Evolutionary conservation across 2,113 vertebrate species (phyloP).

Genomic region (Tursiops truncatus): DNA sequence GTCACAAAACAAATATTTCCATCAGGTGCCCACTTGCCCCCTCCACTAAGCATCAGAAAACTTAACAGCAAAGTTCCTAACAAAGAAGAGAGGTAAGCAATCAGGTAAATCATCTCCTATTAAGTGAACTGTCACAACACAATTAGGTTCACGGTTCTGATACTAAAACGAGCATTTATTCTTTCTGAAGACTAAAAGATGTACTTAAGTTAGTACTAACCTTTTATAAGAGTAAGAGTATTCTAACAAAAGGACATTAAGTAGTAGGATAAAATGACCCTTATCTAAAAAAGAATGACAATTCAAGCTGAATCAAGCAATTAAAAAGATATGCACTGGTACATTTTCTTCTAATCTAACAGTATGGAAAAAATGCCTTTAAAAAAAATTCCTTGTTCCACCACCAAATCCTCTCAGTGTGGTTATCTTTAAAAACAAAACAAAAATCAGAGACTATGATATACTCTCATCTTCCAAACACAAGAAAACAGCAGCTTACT

Average conservation of each 20-base stretch:
- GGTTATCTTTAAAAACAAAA: constrained; percentile 37
- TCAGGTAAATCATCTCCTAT: background rate
- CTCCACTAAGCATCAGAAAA: background rate
- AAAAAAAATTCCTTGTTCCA: constrained; percentile 38
- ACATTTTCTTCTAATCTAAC: constrained; percentile 75
- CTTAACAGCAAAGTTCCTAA: background rate
- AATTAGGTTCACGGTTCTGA: background rate
- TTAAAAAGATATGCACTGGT: constrained; percentile 83
- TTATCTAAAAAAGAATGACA: constrained; percentile 73
- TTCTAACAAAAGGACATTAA: constrained; percentile 70
- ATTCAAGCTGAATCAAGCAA: constrained; percentile 73
- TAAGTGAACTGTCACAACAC: background rate
- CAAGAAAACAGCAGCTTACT: background rate
- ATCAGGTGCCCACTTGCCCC: background rate
- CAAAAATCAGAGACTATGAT: constrained; percentile 16
- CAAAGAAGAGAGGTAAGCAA: background rate
- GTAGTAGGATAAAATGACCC: constrained; percentile 62
- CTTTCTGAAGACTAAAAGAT: constrained; percentile 21
- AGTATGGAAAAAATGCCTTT: constrained; percentile 34
- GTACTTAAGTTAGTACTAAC: constrained; percentile 4
- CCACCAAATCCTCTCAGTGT: constrained; percentile 15
- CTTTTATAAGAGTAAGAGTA: constrained; percentile 75
- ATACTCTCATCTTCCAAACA: background rate
- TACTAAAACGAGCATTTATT: background rate
- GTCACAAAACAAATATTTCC: background rate